These are phyloP conservation scores for Drosophila mercatorum DNA, from an alignment of 2,888 invertebrate species.

Conservation along the genomic window DNA sequence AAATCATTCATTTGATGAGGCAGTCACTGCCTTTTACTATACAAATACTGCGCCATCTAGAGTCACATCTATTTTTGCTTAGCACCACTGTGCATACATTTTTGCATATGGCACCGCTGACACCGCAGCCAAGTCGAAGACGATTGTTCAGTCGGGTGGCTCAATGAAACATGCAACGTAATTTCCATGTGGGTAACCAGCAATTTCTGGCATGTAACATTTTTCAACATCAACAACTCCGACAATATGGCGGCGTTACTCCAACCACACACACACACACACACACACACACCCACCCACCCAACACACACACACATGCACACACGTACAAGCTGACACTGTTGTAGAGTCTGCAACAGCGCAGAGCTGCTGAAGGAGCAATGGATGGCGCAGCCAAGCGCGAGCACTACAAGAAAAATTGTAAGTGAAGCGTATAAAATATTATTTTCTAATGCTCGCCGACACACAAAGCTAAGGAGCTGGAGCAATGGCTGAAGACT, in stretches of 20 bases:
- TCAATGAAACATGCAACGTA: slow-evolving; percentile 77
- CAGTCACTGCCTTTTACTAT: background rate
- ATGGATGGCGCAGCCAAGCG: slow-evolving; percentile 54
- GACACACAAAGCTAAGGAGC: slow-evolving; percentile 37
- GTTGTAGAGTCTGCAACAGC: slow-evolving; percentile 7
- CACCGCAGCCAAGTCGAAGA: slow-evolving; percentile 28
- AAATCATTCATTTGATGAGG: background rate
- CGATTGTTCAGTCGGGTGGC: slow-evolving; percentile 37
- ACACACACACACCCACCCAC: slow-evolving; percentile 18
- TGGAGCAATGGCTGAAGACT: slow-evolving; percentile 44
- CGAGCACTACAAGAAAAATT: slow-evolving; percentile 79
- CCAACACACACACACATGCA: slow-evolving; percentile 2
- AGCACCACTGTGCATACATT: slow-evolving; percentile 1
- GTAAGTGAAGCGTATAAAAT: slow-evolving; percentile 81
- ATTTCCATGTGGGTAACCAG: slow-evolving; percentile 82
- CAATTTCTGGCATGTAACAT: slow-evolving; percentile 81
- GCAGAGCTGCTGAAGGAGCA: slow-evolving; percentile 19
- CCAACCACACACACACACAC: slow-evolving; percentile 15
- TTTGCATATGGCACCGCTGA: slow-evolving; percentile 14
- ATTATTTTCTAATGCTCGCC: slow-evolving; percentile 79
- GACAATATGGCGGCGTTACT: slow-evolving; percentile 72
- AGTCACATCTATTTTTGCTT: background rate
- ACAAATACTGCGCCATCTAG: background rate
- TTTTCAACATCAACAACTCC: slow-evolving; percentile 81
- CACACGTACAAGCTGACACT: slow-evolving; percentile 15